Percentiles rank a stretch among this genome's conserved stretches.
Evolutionary conservation across 2,888 invertebrate genomes (phyloP).

Genomic region (Cephus nigrinus): DNA sequence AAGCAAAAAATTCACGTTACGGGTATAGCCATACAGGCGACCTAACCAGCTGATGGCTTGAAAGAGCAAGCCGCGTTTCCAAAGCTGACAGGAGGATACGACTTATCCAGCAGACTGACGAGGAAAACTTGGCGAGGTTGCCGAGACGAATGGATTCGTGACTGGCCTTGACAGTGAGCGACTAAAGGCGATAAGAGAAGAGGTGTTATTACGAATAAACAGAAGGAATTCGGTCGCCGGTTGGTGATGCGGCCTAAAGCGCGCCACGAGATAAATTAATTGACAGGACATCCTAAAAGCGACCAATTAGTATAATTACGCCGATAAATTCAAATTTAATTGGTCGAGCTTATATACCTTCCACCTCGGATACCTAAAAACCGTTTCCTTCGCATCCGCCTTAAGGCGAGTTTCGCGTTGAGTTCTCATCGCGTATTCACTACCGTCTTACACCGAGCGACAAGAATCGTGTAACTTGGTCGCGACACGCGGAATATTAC

Average conservation of each 20-base stretch:
- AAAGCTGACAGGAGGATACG: too few species aligned
- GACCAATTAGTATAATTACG: conserved; percentile 48
- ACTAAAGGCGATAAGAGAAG: neutral
- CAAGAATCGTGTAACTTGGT: too few species aligned
- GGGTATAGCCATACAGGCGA: too few species aligned
- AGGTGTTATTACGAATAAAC: conserved; percentile 21
- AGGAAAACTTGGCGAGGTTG: neutral
- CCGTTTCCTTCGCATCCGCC: neutral
- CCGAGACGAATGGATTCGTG: conserved; percentile 1
- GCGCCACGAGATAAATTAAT: conserved; percentile 37
- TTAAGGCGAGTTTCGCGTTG: conserved; percentile 1
- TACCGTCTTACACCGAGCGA: too few species aligned
- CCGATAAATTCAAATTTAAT: conserved; percentile 50
- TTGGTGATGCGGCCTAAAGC: conserved; percentile 1
- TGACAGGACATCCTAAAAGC: conserved; percentile 35
- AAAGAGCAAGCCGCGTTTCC: too few species aligned
- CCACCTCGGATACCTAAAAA: neutral
- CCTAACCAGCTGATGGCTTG: too few species aligned
- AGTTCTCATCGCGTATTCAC: neutral
- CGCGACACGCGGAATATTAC: too few species aligned
- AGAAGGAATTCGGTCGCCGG: conserved; percentile 14
- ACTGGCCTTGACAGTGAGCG: conserved; percentile 12
- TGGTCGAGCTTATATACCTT: conserved; percentile 18
- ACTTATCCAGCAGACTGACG: too few species aligned
- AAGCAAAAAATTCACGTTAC: too few species aligned